phyloP scores from a whole-genome alignment of 2,888 invertebrate species.

The Amphipyra tragopoginis region DNA sequence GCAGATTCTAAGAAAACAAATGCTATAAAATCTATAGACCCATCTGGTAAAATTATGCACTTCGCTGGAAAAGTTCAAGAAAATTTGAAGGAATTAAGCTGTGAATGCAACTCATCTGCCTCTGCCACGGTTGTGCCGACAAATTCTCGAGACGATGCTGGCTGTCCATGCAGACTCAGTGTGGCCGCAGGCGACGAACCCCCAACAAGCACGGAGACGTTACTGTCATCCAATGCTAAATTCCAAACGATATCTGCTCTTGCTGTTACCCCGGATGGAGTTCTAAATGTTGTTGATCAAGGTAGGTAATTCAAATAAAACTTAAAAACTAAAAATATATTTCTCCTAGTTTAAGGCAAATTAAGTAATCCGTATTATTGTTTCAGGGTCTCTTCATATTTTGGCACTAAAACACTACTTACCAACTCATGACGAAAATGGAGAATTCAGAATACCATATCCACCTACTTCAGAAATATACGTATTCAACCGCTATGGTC shows the following conservation, averaged over 20 bases:
- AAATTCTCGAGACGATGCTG: constrained; percentile 81
- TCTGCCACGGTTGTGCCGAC: constrained; percentile 88
- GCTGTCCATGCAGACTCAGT: constrained; percentile 86
- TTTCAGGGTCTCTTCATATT: constrained; percentile 94
- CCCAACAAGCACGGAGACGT: constrained; percentile 94
- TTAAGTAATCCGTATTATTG: constrained; percentile 22
- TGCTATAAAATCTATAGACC: constrained; percentile 95
- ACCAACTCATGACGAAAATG: constrained; percentile 96
- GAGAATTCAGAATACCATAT: constrained; percentile 97
- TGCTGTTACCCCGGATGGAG: constrained; percentile 98
- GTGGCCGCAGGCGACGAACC: constrained; percentile 91
- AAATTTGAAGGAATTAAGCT: constrained; percentile 87
- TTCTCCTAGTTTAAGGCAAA: not conserved
- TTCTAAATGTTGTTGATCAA: constrained; percentile 98
- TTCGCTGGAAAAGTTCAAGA: constrained; percentile 97
- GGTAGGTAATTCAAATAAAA: constrained; percentile 90
- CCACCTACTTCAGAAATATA: constrained; percentile 98
- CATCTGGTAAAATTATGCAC: constrained; percentile 96
- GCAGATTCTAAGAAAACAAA: constrained; percentile 96
- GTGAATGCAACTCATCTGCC: constrained; percentile 90
- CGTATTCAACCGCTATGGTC: constrained; percentile 98
- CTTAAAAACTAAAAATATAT: not conserved
- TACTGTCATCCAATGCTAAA: constrained; percentile 96
- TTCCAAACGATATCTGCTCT: constrained; percentile 97
- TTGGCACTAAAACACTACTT: constrained; percentile 96